These are phyloP conservation scores for Onthophagus sagittarius DNA, from an alignment of 2,888 invertebrate species.

Conservation along the genomic window DNA sequence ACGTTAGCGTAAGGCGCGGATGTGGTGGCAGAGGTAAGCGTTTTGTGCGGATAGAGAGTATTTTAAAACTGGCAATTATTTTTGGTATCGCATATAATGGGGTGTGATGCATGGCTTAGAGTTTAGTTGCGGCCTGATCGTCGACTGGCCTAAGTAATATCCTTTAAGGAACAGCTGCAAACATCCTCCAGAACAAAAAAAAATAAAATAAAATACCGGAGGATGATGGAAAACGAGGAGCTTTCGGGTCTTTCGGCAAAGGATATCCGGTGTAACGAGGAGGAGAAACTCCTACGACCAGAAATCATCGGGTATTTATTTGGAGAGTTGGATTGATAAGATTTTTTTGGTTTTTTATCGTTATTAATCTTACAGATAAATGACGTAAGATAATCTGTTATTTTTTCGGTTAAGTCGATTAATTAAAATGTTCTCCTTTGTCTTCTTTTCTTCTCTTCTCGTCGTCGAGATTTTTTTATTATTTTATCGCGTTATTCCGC, in stretches of 20 bases:
- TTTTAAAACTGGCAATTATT: conserved; percentile 36
- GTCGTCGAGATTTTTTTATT: neutral
- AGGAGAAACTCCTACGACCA: neutral
- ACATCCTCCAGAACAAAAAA: neutral
- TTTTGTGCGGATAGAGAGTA: conserved; percentile 33
- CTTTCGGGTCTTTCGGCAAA: neutral
- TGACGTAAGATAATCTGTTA: conserved; percentile 23
- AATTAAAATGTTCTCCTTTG: neutral
- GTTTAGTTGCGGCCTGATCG: neutral
- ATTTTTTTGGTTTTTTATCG: conserved; percentile 10
- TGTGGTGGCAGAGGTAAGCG: conserved; percentile 32
- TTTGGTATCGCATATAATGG: conserved; percentile 31
- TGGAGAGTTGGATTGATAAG: neutral
- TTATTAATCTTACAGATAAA: conserved; percentile 23
- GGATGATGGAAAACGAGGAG: neutral
- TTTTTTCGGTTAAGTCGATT: neutral
- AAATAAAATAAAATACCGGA: neutral
- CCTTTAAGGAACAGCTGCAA: neutral
- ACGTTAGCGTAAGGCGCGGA: conserved; percentile 31
- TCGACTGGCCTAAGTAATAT: neutral
- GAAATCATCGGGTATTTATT: conserved; percentile 4
- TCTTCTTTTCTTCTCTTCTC: neutral
- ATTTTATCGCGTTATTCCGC: conserved; percentile 9
- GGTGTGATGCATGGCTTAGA: conserved; percentile 30
- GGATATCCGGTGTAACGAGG: conserved; percentile 3